phyloP scores from a whole-genome alignment of 2,888 invertebrate genomes.

The Meiosimyza platycephala region DNA sequence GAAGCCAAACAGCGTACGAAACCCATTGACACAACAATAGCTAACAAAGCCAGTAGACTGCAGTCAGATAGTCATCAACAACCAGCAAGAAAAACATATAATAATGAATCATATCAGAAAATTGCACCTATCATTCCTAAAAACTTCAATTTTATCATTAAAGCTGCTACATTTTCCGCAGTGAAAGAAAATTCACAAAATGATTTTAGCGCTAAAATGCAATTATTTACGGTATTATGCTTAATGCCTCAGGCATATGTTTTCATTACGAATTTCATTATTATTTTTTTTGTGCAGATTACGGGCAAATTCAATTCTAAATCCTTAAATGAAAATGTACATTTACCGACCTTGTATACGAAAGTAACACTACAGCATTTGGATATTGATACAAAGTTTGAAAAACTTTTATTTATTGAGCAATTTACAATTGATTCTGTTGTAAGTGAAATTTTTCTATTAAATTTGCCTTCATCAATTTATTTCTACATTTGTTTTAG shows the following conservation, averaged over 20 bases:
- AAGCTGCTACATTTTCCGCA: conserved; percentile 77
- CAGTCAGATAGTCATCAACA: neutral
- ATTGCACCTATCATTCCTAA: conserved; percentile 85
- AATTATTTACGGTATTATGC: conserved; percentile 71
- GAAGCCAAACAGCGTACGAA: conserved; percentile 64
- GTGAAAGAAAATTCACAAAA: conserved; percentile 77
- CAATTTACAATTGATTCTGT: conserved; percentile 73
- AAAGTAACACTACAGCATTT: conserved; percentile 75
- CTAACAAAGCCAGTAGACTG: conserved; percentile 8
- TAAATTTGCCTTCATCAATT: no score
- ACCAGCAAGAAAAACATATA: conserved; percentile 48
- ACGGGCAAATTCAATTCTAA: conserved; percentile 73
- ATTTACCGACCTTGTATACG: conserved; percentile 72
- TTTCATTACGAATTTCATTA: neutral
- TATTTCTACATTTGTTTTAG: conserved; percentile 46
- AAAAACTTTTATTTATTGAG: conserved; percentile 71
- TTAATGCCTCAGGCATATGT: conserved; percentile 10
- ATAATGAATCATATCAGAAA: conserved; percentile 72
- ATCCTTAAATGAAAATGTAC: conserved; percentile 60
- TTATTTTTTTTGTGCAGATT: conserved; percentile 63
- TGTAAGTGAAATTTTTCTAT: conserved; percentile 48
- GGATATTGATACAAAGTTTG: conserved; percentile 72
- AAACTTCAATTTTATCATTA: conserved; percentile 80
- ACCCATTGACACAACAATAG: conserved; percentile 36
- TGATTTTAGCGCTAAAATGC: conserved; percentile 77